Base-by-base conservation (phyloP, 2,888 invertebrate species). In the Pachymerium ferrugineum region DNA sequence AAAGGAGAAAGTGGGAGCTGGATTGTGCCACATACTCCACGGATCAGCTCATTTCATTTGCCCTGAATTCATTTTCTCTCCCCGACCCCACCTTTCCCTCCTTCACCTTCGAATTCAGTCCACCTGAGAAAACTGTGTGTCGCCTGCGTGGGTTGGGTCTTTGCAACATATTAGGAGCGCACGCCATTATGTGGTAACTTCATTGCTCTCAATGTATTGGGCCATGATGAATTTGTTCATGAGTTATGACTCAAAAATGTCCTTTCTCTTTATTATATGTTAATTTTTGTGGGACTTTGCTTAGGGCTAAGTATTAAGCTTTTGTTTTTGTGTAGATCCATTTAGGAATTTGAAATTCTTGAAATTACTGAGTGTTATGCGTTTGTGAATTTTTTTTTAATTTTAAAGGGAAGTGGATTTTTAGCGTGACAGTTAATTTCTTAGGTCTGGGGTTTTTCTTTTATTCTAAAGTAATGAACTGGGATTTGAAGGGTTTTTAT, bases 21-120 rank as follows among this genome's bases (percentile, higher is more conserved):
- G 62, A 62, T 28, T 62, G 62, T 62, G 62, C 62, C 62, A 62
- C 62, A 62, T 62, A 62, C 62, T 62, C 62, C 28, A 62, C 62
- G 25, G 62, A 25, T 62, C 62, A 62, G 19, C 62, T 62, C 62
- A 62, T 16, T n/a, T 38, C 38, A 38, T 38, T 62, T 62, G 62
- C 62, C 62, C 62, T 62, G 62, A 62, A 62, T 62, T 62, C 62
- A 62, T 62, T 62, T 62, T 62, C 62, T 12, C 38, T 38, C 3
- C 62, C 62, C 62, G 25, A 62, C 62, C 62, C 62, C 62, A n/a
- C 25, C 25, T 62, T 62, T n/a, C 62, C 25, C 28, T 62, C 62
- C 28, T 62, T 62, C 62, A 25, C 25, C 62, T 62, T 38, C 25
- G 62, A 5, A 62, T 62, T 62, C 62, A 62, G 62, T 62, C 25